Conservation (phyloP, 2,888 invertebrate genomes). For the Campoletis raptor region DNA sequence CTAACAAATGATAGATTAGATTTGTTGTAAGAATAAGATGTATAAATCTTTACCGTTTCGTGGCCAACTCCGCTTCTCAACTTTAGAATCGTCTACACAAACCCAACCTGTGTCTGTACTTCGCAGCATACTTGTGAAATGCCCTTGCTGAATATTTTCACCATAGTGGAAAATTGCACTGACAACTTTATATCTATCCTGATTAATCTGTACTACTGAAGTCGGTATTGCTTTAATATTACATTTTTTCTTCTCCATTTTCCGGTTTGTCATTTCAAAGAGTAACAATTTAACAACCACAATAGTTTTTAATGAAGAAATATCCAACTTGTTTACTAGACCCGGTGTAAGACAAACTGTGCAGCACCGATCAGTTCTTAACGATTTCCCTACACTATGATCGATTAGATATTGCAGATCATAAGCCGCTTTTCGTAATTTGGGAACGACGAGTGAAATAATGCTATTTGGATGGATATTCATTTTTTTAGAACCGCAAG, state of each 20-base stretch:
- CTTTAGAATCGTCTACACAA: conserved; percentile 30
- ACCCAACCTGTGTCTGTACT: conserved; percentile 15
- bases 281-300: conserved; percentile 32
- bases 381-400: conserved; percentile 11
- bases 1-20: background rate
- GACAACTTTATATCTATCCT: conserved; percentile 15
- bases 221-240: conserved; percentile 34
- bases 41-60: conserved; percentile 34
- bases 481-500: background rate
- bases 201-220: conserved; percentile 6
- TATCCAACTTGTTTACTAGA: background rate
- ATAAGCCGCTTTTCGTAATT: background rate
- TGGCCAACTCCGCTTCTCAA: conserved; percentile 30
- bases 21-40: background rate
- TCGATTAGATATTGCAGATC: conserved; percentile 37
- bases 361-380: background rate
- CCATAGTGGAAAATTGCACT: conserved; percentile 47
- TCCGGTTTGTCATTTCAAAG: background rate
- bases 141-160: background rate
- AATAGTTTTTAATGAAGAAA: background rate
- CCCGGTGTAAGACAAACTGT: background rate
- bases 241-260: conserved; percentile 30
- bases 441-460: background rate
- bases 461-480: conserved; percentile 4
- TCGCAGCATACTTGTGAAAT: conserved; percentile 40